Conservation (phyloP, 2,888 invertebrate species). For the Dicranocentrus wangi region DNA sequence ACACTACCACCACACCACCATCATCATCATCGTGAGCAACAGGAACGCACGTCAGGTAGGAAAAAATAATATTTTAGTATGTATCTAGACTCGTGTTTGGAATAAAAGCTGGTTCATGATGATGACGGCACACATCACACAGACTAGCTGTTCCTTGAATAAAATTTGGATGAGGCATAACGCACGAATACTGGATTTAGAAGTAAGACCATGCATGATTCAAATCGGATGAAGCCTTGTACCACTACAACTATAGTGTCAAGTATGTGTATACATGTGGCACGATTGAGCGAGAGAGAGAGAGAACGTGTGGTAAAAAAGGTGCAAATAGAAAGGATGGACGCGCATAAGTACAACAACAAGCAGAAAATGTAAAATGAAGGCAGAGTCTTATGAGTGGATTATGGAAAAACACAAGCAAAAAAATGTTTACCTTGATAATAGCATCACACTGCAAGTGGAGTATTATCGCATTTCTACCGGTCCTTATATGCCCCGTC, state of each 20-base stretch:
- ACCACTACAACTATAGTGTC: too few relatives aligned
- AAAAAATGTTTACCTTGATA: slow-evolving; percentile 51
- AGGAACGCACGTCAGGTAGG: slow-evolving; percentile 51
- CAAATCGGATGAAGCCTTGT: neutral
- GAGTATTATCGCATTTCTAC: neutral
- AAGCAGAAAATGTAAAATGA: slow-evolving; percentile 27
- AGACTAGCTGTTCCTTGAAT: slow-evolving; percentile 22
- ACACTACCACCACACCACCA: slow-evolving; percentile 18
- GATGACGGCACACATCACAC: slow-evolving; percentile 21
- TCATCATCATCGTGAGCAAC: slow-evolving; percentile 46
- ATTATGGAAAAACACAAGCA: slow-evolving; percentile 42
- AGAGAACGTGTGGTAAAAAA: slow-evolving; percentile 3
- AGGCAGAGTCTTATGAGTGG: slow-evolving; percentile 37
- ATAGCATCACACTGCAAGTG: neutral
- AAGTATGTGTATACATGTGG: neutral
- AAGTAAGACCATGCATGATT: slow-evolving; percentile 38
- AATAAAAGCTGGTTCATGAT: slow-evolving; percentile 31
- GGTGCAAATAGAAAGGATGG: slow-evolving; percentile 19
- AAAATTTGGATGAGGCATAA: slow-evolving; percentile 57
- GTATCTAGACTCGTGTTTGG: slow-evolving; percentile 13
- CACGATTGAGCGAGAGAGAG: neutral
- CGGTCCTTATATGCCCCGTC: too few relatives aligned
- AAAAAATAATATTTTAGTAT: slow-evolving; percentile 15
- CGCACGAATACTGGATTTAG: slow-evolving; percentile 22
- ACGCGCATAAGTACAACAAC: neutral